Percentiles rank a stretch among this genome's conserved stretches.
Evolutionary conservation across 2,113 vertebrate species (phyloP).

Genomic region (Nothobranchius kuhntae): DNA sequence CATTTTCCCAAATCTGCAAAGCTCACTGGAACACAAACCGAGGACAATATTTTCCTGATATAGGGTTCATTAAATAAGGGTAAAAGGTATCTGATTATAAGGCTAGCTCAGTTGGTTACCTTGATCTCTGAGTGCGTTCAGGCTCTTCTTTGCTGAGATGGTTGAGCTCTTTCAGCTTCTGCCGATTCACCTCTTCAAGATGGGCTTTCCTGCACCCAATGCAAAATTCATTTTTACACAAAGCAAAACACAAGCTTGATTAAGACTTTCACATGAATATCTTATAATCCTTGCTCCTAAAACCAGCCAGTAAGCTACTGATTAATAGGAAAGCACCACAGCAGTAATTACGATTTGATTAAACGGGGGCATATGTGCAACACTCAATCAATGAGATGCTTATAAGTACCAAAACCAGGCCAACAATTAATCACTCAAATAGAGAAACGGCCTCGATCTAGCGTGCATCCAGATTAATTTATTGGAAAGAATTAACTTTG

Average conservation of each 20-base stretch:
- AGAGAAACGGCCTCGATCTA: constrained; percentile 52
- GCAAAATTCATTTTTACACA: constrained; percentile 15
- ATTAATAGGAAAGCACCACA: constrained; percentile 55
- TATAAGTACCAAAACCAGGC: constrained; percentile 36
- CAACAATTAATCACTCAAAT: constrained; percentile 45
- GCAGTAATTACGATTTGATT: constrained; percentile 62
- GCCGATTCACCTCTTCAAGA: constrained; percentile 70
- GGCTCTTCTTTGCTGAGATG: constrained; percentile 67
- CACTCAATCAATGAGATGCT: constrained; percentile 52
- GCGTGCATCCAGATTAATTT: constrained; percentile 42
- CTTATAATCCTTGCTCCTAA: constrained; percentile 25
- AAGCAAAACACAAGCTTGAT: constrained; percentile 24
- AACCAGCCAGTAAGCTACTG: constrained; percentile 29
- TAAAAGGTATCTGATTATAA: no score
- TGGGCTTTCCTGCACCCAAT: constrained; percentile 66
- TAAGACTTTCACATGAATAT: constrained; percentile 37
- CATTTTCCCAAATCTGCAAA: no score
- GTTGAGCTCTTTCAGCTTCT: constrained; percentile 65
- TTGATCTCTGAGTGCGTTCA: constrained; percentile 57
- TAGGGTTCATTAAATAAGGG: no score
- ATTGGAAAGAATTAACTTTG: constrained; percentile 59
- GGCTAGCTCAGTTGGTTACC: constrained; percentile 50
- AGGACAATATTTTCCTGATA: no score
- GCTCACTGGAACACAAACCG: no score
- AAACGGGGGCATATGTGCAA: constrained; percentile 43